These are phyloP conservation scores for Acropternis orthonyx DNA, from an alignment of 2,797 vertebrate species.

Conservation along the genomic window DNA sequence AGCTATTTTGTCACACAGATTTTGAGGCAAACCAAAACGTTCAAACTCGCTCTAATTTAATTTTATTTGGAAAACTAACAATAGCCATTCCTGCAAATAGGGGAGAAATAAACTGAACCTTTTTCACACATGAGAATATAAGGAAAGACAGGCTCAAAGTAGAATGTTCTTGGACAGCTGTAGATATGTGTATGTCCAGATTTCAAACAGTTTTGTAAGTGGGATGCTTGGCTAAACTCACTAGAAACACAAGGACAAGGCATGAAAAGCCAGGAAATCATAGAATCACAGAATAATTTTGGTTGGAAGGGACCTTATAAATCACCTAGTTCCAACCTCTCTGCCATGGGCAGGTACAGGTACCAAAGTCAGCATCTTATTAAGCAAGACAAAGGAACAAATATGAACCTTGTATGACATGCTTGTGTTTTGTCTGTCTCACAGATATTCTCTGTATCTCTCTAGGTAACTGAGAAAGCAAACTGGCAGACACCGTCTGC, in stretches of 20 bases:
- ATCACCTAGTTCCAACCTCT: neutral
- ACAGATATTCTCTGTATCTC: neutral
- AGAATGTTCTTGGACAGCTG: neutral
- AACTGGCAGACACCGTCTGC: neutral
- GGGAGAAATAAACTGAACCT: neutral
- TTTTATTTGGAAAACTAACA: neutral
- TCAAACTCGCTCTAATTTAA: neutral
- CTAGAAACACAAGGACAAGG: neutral
- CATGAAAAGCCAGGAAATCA: neutral
- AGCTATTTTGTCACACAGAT: neutral
- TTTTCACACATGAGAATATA: neutral
- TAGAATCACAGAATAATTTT: neutral
- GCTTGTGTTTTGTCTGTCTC: neutral
- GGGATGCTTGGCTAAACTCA: neutral
- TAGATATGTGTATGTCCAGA: neutral
- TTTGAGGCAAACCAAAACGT: neutral
- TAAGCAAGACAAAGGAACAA: neutral
- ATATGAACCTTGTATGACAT: neutral
- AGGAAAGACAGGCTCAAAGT: neutral
- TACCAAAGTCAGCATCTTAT: neutral
- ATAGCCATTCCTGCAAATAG: neutral
- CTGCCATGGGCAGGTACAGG: fast-evolving
- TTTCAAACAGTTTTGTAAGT: neutral
- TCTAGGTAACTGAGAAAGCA: neutral
- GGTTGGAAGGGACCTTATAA: neutral